Percentiles rank a stretch among this genome's conserved stretches.
phyloP scores from a whole-genome alignment of 2,113 vertebrate species.

The Strigops habroptila region DNA sequence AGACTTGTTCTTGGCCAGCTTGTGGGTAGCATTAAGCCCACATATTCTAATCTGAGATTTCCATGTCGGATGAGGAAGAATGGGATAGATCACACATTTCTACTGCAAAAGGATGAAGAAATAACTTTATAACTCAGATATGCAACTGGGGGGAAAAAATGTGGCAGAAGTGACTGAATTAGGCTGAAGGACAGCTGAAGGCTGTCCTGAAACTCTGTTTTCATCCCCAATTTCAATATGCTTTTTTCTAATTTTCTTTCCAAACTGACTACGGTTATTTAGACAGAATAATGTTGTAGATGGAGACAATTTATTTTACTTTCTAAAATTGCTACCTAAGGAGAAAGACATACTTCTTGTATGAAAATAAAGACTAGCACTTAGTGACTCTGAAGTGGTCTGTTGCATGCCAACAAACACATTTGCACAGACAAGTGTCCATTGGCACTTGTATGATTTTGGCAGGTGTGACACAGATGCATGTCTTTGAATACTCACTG shows the following conservation, averaged over 20 bases:
- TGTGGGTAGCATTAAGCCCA: background rate
- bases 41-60: background rate
- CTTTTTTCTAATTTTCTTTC: background rate
- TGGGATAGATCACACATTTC: background rate
- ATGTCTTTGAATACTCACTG: background rate
- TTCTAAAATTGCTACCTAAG: background rate
- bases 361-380: background rate
- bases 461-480: background rate
- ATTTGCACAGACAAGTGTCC: background rate
- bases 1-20: background rate
- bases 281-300: background rate
- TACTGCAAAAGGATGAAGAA: background rate
- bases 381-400: background rate
- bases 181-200: background rate
- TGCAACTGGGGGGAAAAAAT: background rate
- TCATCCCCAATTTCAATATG: background rate
- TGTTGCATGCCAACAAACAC: background rate
- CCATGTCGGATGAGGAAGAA: background rate
- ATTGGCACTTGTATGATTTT: background rate
- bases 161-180: background rate
- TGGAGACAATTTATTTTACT: background rate
- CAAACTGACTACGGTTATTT: background rate
- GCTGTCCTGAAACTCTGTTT: background rate
- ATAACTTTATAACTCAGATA: background rate
- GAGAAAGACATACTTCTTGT: background rate